Base-by-base conservation (phyloP, 1,140 invertebrate species). In the Nephotettix cincticeps region DNA sequence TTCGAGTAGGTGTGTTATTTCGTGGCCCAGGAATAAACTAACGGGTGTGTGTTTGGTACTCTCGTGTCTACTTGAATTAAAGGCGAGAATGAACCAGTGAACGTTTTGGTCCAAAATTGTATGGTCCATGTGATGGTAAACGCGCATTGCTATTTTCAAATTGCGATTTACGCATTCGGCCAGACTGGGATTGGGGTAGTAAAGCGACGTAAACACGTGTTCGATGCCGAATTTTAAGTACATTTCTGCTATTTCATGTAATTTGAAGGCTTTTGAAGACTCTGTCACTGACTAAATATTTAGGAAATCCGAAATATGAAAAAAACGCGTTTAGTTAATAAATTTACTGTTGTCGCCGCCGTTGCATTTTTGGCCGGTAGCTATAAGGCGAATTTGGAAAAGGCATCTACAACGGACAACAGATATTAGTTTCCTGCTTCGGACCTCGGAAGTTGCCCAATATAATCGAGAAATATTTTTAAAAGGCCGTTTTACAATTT, bases 151-250 rank as follows among this genome's bases (percentile, higher is more conserved):
- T 51, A 51, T n/a, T n/a, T 51, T n/a, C 19, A 51, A n/a, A n/a
- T 23, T 23, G 6, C 21, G 4, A 23, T 51, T 51, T 3, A 51
- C 17, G 3, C 17, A 6, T n/a, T 51, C 47, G 6, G 21, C 47
- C 47, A 19, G n/a, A 51, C 21, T 51, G 28, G 61, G 61, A 19
- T 64, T 64, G 1, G 61, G 25, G 28, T 64, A 64, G 30, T 64
- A 64, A 17, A 17, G 61, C 3, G 61, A 14, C 19, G 61, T 64
- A n/a, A 3, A 32, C 1, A 64, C 14, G 28, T 58, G 54, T 25
- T 58, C 14, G 14, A 58, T 25, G 2, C 2, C 17, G 14, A 21
- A 58, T 3, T 25, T 25, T 3, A 58, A 1, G 14, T 25, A 58
- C 54, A 58, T 58, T 28, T 58, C 21, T 58, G 61, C 61, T 27